Percentiles rank a stretch among this genome's conserved stretches.
These are phyloP conservation scores for Cotesia vestalis DNA, from an alignment of 1,140 invertebrate genomes.

Conservation along the genomic window DNA sequence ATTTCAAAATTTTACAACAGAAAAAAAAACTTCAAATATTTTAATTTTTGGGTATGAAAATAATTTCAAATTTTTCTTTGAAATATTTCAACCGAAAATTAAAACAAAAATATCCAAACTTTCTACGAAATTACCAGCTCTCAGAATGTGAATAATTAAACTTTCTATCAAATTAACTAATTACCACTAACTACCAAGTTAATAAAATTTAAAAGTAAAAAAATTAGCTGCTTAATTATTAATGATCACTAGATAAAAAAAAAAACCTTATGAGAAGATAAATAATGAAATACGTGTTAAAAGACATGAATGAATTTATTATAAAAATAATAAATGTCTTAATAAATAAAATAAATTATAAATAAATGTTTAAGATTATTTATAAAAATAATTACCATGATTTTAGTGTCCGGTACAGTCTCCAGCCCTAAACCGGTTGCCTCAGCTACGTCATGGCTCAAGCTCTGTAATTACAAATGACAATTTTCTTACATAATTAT, in stretches of 20 bases:
- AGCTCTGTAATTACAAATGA: slow-evolving; percentile 31
- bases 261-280: too few relatives aligned
- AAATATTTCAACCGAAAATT: background rate
- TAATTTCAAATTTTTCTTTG: background rate
- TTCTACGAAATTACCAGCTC: too few relatives aligned
- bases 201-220: too few relatives aligned
- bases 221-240: too few relatives aligned
- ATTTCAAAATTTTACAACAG: too few relatives aligned
- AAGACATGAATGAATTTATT: too few relatives aligned
- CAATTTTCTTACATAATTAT: slow-evolving; percentile 14
- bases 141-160: too few relatives aligned
- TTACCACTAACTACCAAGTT: too few relatives aligned
- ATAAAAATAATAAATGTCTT: slow-evolving; percentile 1
- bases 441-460: slow-evolving; percentile 34
- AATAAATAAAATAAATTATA: slow-evolving; percentile 9
- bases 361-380: slow-evolving; percentile 1
- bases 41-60: background rate
- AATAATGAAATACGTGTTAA: too few relatives aligned
- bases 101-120: background rate
- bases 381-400: slow-evolving; percentile 26
- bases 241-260: too few relatives aligned
- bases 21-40: too few relatives aligned
- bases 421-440: slow-evolving; percentile 12
- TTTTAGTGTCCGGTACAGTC: slow-evolving; percentile 19
- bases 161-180: too few relatives aligned